Conservation (phyloP, 2,113 vertebrate genomes). For the Daboia siamensis region DNA sequence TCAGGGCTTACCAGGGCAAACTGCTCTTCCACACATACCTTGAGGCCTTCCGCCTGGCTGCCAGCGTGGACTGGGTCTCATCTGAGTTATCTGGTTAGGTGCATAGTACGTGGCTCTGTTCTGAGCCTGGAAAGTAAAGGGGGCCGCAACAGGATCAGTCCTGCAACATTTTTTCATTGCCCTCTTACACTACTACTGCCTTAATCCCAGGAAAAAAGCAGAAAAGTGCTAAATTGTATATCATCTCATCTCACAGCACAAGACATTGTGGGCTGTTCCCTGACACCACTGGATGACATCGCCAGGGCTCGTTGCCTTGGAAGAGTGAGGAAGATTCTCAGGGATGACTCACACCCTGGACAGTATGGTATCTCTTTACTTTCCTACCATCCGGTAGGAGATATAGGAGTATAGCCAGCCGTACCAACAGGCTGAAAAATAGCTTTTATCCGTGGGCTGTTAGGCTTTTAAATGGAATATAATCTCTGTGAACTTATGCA, state of each 20-base stretch:
- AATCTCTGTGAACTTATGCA: too few relatives aligned
- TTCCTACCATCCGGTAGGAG: too few relatives aligned
- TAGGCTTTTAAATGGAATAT: too few relatives aligned
- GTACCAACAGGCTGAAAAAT: too few relatives aligned
- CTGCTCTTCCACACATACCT: conserved; percentile 66
- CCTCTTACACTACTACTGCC: not conserved
- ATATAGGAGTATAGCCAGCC: too few relatives aligned
- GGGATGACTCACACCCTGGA: too few relatives aligned
- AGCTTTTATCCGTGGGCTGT: too few relatives aligned
- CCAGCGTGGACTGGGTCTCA: conserved; percentile 95
- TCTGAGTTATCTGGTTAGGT: conserved; percentile 93
- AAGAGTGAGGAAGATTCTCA: too few relatives aligned
- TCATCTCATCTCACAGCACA: not conserved
- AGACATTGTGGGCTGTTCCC: too few relatives aligned
- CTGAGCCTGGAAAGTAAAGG: conserved; percentile 79
- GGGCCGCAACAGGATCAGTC: not conserved
- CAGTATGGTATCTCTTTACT: too few relatives aligned
- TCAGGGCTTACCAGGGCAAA: not conserved
- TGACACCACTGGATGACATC: too few relatives aligned
- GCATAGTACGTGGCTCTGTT: conserved; percentile 96
- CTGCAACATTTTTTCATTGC: not conserved
- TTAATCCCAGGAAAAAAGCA: not conserved
- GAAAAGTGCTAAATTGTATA: not conserved
- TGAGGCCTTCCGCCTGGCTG: conserved; percentile 95
- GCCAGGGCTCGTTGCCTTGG: too few relatives aligned